phyloP scores from a whole-genome alignment of 2,797 vertebrate species.

The Notoglanidium macrostoma region DNA sequence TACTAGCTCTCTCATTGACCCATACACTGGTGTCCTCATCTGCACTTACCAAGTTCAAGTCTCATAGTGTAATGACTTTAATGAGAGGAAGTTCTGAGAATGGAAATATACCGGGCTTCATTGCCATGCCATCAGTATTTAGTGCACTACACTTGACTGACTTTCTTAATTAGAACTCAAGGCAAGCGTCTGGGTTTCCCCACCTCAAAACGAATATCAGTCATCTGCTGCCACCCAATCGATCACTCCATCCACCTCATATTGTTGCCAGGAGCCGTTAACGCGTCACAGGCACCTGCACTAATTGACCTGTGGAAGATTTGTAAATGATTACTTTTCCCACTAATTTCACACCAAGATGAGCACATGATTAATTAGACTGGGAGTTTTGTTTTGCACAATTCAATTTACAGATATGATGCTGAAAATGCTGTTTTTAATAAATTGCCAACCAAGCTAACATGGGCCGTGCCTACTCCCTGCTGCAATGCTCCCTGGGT shows the following conservation, averaged over 20 bases:
- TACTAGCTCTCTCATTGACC: constrained; percentile 7
- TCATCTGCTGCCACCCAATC: constrained; percentile 48
- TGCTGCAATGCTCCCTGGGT: background rate
- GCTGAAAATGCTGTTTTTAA: constrained; percentile 19
- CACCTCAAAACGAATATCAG: constrained; percentile 47
- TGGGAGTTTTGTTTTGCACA: constrained; percentile 44
- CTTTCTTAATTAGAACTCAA: constrained; percentile 53
- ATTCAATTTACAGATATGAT: constrained; percentile 39
- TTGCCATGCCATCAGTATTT: constrained; percentile 50
- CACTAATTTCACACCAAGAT: constrained; percentile 54
- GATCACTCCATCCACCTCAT: constrained; percentile 39
- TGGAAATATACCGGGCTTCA: constrained; percentile 28
- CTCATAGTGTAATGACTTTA: constrained; percentile 28
- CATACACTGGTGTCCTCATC: background rate
- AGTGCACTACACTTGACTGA: constrained; percentile 38
- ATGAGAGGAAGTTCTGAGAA: constrained; percentile 25
- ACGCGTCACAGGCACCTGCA: constrained; percentile 34
- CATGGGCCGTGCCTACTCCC: background rate
- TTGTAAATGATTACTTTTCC: constrained; percentile 54
- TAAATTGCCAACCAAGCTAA: background rate
- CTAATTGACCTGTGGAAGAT: constrained; percentile 55
- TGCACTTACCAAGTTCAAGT: background rate
- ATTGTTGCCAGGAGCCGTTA: constrained; percentile 35
- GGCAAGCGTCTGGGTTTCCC: constrained; percentile 45
- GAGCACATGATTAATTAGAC: constrained; percentile 51